Conservation (phyloP, 2,888 invertebrate species). For the Scaptomyza polygonia region DNA sequence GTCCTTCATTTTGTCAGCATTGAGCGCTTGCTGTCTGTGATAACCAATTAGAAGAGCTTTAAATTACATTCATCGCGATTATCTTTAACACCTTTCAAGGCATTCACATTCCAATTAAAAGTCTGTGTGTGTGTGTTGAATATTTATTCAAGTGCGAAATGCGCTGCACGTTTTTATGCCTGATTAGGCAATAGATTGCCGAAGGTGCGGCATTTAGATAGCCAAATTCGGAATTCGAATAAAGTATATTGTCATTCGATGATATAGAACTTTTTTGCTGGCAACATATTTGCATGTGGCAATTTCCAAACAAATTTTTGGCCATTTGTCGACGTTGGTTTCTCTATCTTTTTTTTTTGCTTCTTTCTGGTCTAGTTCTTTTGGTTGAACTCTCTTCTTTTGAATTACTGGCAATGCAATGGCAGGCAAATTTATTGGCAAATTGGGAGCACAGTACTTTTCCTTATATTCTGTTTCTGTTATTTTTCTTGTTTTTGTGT, state of each 20-base stretch:
- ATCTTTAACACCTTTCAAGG: conserved; percentile 43
- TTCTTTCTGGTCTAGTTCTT: conserved; percentile 21
- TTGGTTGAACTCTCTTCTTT: conserved; percentile 41
- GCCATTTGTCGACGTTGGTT: conserved; percentile 37
- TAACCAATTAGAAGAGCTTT: conserved; percentile 57
- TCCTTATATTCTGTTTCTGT: conserved; percentile 22
- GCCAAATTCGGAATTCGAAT: conserved; percentile 31
- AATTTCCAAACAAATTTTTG: conserved; percentile 32
- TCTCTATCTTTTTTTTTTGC: conserved; percentile 6
- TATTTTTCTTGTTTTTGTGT: background rate
- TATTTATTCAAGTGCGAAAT: conserved; percentile 49
- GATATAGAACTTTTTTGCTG: conserved; percentile 19
- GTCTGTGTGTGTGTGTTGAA: conserved; percentile 35
- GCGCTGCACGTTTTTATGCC: conserved; percentile 54
- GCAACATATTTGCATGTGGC: conserved; percentile 37
- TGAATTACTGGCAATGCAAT: conserved; percentile 71
- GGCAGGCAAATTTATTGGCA: conserved; percentile 77
- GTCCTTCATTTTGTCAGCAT: background rate
- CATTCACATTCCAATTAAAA: conserved; percentile 66
- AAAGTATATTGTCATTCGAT: conserved; percentile 42
- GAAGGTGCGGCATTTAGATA: conserved; percentile 9
- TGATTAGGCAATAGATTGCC: conserved; percentile 43
- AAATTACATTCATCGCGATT: conserved; percentile 21
- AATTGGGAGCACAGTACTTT: conserved; percentile 76
- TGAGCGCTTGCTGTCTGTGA: conserved; percentile 24